These are phyloP conservation scores for Calliphora vomitoria DNA, from an alignment of 2,888 invertebrate genomes.

Conservation along the genomic window DNA sequence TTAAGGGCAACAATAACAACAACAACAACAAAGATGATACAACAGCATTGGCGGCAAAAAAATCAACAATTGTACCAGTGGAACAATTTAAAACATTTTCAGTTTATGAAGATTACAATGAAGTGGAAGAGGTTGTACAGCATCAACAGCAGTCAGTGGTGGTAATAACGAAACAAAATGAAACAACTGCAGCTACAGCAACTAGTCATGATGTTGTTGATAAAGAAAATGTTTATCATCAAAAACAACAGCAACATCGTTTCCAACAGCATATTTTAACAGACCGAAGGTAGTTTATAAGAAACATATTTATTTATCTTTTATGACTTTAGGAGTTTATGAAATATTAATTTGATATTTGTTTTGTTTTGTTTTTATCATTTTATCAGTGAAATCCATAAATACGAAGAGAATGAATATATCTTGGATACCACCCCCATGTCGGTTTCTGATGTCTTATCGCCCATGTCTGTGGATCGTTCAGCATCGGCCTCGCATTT, in stretches of 20 bases:
- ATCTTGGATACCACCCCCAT: slow-evolving; percentile 86
- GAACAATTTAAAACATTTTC: slow-evolving; percentile 91
- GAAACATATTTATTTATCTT: not conserved
- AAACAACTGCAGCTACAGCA: slow-evolving; percentile 58
- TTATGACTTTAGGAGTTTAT: not conserved
- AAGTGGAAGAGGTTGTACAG: slow-evolving; percentile 75
- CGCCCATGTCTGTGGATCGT: slow-evolving; percentile 89
- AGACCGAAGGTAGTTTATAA: slow-evolving; percentile 59
- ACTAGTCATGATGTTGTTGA: slow-evolving; percentile 67
- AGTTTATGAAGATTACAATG: slow-evolving; percentile 88
- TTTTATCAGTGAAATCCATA: slow-evolving; percentile 65
- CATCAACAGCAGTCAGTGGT: slow-evolving; percentile 27
- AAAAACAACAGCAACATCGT: slow-evolving; percentile 63
- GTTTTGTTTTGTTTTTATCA: not conserved
- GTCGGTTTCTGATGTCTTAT: slow-evolving; percentile 86
- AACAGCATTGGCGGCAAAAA: slow-evolving; percentile 78
- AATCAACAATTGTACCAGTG: slow-evolving; percentile 86
- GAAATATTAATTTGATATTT: not conserved
- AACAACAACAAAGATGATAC: slow-evolving; percentile 67
- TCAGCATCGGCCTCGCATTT: slow-evolving; percentile 78
- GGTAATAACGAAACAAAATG: slow-evolving; percentile 57
- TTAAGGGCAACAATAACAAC: slow-evolving; percentile 67
- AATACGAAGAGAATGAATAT: slow-evolving; percentile 76
- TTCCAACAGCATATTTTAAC: slow-evolving; percentile 65
- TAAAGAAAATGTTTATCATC: slow-evolving; percentile 79